Base-by-base conservation (phyloP, 1,140 invertebrate genomes). In the Caenorhabditis latens region DNA sequence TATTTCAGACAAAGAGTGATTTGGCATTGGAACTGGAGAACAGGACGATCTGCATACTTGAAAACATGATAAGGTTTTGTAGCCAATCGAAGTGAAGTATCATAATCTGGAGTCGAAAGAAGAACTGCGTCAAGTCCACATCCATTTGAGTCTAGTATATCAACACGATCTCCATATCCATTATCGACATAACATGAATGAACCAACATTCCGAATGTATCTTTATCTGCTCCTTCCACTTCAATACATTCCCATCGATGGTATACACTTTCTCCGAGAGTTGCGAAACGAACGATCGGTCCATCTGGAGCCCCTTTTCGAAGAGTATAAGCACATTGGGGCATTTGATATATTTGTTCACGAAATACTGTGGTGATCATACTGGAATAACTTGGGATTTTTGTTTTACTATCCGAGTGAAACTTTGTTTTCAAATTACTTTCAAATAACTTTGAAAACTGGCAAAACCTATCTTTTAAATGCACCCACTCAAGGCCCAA, bases 11-110 rank as follows among this genome's bases (percentile, higher is more conserved):
- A 92, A 9, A 92, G 85, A 8, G 92, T 92, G 13, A 88, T 88
- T 88, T 92, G 92, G 65, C 91, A 92, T 61, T 93, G 92, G 82
- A 92, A 92, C 86, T 93, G 91, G 1, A 93, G 86, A n/a, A 92
- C 92, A 7, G 91, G 91, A 16, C 90, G 75, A 67, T 92, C 91
- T 0, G 91, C 91, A 87, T 92, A 92, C 82, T 92, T 92, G 86
- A 92, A 92, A 2, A 92, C 91, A 65, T 93, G 91, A 87, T 90
- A 91, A 1, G 88, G 89, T 82, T 91, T 93, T 7, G 87, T 88
- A 19, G 91, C 92, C 16, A 92, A 71, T 24, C 90, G 87, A 13
- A 92, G 85, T 40, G 48, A 89, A 16, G 53, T 58, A 84, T 91
- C 90, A 83, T 92, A 92, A 71, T 92, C 92, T 14, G 91, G 91